These are phyloP conservation scores for Spinus pinus DNA, from an alignment of 2,797 vertebrate genomes.

Conservation along the genomic window DNA sequence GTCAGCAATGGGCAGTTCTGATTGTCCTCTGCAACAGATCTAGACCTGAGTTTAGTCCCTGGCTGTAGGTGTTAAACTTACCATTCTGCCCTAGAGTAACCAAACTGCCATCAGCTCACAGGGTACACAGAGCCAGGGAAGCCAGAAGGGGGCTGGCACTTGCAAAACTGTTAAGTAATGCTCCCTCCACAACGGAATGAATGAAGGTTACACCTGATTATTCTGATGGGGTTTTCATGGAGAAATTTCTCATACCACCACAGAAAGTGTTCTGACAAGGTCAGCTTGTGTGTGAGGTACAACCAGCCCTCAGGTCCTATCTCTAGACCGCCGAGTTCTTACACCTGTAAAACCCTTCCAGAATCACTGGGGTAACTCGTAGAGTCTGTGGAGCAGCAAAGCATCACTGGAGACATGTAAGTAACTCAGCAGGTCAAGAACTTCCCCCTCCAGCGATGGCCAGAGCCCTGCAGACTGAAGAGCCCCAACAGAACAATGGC, in stretches of 20 bases:
- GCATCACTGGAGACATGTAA: background rate
- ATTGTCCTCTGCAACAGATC: background rate
- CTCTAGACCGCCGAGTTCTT: background rate
- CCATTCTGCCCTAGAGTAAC: background rate
- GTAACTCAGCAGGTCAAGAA: background rate
- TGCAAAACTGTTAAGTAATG: background rate
- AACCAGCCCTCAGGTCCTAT: background rate
- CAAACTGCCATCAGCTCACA: background rate
- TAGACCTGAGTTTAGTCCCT: background rate
- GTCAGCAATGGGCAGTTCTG: background rate
- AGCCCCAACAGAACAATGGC: conserved; percentile 2
- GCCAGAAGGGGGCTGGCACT: background rate
- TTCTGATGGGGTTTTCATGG: background rate
- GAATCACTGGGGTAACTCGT: background rate
- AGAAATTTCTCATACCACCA: background rate
- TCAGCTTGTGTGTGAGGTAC: background rate
- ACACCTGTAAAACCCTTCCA: no score
- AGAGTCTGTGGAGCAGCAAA: background rate
- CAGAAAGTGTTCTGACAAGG: background rate
- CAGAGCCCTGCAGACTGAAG: background rate
- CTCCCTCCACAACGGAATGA: background rate
- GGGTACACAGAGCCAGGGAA: background rate
- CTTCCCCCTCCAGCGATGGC: background rate
- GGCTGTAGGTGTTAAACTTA: background rate
- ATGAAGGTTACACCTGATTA: background rate